A percentile compares a stretch with the other conserved stretches of the same genome.
Evolutionary conservation across 2,888 invertebrate genomes (phyloP).

Genomic region (Sussaba pulchella): DNA sequence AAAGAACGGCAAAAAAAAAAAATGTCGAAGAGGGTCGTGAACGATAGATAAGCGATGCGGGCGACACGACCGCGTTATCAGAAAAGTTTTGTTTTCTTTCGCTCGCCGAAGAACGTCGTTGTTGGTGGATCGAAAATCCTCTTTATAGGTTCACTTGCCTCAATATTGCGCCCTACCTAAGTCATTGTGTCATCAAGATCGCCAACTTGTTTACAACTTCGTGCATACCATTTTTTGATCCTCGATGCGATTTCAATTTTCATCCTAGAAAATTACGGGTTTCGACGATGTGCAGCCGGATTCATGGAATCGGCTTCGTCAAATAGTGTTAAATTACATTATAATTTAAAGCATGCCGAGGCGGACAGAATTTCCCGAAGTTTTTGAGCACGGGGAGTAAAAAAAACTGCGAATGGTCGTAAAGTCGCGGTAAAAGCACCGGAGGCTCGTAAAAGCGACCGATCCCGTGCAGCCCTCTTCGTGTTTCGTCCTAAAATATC

Average conservation of each 20-base stretch:
- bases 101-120: conserved; percentile 18
- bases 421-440: conserved; percentile 9
- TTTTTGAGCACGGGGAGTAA: too few relatives aligned
- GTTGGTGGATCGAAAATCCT: conserved; percentile 23
- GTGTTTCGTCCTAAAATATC: conserved; percentile 42
- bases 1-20: conserved; percentile 36
- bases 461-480: conserved; percentile 28
- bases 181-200: conserved; percentile 5
- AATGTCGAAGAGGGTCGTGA: conserved; percentile 41
- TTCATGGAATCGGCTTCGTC: conserved; percentile 10
- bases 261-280: background rate
- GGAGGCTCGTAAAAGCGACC: conserved; percentile 30
- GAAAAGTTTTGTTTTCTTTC: conserved; percentile 55
- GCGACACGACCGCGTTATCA: conserved; percentile 52
- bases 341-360: conserved; percentile 15
- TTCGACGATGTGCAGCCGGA: conserved; percentile 13
- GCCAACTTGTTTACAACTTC: background rate
- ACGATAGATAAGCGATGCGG: conserved; percentile 41
- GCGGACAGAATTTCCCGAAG: background rate
- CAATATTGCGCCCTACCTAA: background rate
- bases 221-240: too few relatives aligned
- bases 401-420: conserved; percentile 33
- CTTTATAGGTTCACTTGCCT: background rate
- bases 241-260: too few relatives aligned
- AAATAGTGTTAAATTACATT: background rate